Evolutionary conservation across 2,113 vertebrate genomes (phyloP).

Genomic region (Prolemur simus): DNA sequence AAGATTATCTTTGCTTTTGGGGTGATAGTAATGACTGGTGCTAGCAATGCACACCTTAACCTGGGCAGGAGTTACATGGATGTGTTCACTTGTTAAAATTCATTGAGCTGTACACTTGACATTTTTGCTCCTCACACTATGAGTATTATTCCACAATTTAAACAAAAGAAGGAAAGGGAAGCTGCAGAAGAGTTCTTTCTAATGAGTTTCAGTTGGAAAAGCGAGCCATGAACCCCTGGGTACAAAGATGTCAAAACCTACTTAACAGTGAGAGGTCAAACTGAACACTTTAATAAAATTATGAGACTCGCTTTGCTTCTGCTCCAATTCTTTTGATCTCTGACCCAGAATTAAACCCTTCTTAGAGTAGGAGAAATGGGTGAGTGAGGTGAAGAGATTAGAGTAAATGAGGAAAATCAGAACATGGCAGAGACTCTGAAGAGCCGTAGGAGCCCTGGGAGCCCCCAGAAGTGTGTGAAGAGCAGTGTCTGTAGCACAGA

Average conservation of each 20-base stretch:
- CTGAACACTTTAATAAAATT: conserved; percentile 21
- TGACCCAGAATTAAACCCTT: conserved; percentile 51
- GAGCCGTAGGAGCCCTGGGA: background rate
- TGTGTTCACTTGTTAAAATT: conserved; percentile 22
- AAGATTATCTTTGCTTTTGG: conserved; percentile 2
- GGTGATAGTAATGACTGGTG: background rate
- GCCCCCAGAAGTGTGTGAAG: background rate
- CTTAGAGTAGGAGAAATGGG: background rate
- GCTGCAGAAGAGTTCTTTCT: background rate
- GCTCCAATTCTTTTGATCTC: conserved; percentile 31
- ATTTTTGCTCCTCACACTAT: background rate
- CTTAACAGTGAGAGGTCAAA: conserved; percentile 35
- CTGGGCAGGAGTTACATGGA: background rate
- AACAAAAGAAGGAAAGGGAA: conserved; percentile 3
- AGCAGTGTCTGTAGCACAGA: background rate
- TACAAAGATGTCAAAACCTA: conserved; percentile 45
- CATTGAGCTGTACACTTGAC: background rate
- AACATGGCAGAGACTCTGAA: background rate
- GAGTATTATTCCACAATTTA: background rate
- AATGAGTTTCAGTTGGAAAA: conserved; percentile 42
- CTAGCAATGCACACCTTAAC: background rate
- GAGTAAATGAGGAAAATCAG: conserved; percentile 8
- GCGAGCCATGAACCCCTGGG: background rate
- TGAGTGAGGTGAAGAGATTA: background rate
- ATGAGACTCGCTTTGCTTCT: conserved; percentile 22